A percentile compares a stretch with the other conserved stretches of the same genome.
phyloP scores from a whole-genome alignment of 2,797 vertebrate genomes.

The Acanthis flammea region DNA sequence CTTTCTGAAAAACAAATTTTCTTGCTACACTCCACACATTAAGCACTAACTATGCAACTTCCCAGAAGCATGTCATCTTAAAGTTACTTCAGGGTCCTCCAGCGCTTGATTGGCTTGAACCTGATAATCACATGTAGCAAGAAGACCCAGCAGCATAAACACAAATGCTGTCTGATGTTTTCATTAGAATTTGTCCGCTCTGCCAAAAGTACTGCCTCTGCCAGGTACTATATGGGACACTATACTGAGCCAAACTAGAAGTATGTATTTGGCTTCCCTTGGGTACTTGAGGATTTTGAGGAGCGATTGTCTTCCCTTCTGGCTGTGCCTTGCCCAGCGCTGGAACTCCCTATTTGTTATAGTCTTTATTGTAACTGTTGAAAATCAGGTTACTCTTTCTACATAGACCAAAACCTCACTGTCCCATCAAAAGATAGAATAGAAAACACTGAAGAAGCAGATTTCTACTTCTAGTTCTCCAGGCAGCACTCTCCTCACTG shows the following conservation, averaged over 20 bases:
- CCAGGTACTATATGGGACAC: neutral
- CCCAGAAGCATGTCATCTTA: neutral
- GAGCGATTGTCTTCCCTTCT: neutral
- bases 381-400: neutral
- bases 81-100: neutral
- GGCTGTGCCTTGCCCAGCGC: neutral
- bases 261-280: neutral
- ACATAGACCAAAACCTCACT: neutral
- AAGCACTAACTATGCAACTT: neutral
- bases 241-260: neutral
- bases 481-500: neutral
- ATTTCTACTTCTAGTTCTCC: neutral
- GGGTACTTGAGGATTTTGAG: neutral
- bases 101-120: neutral
- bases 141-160: neutral
- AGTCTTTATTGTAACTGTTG: neutral
- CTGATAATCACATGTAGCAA: neutral
- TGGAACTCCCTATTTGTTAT: neutral
- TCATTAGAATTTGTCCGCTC: neutral
- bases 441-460: neutral
- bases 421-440: neutral
- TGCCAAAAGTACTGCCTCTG: neutral
- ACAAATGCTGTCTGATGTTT: neutral
- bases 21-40: neutral
- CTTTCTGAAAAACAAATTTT: neutral